Conservation (phyloP, 1,140 invertebrate genomes). For the Drosophila insularis region DNA sequence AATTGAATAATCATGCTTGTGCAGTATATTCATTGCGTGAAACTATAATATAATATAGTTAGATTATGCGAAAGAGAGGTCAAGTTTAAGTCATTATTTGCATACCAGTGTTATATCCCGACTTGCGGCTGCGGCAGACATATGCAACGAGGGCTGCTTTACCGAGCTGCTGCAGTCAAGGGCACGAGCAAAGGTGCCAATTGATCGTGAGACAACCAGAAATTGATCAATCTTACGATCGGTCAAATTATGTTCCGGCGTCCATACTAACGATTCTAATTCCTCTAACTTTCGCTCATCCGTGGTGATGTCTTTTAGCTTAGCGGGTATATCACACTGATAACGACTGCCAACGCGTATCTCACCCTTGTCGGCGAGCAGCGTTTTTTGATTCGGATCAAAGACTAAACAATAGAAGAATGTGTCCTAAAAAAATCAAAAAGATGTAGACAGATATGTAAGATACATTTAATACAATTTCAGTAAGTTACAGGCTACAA, state of each 20-base stretch:
- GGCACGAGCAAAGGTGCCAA: conserved; percentile 99
- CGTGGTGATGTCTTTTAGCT: conserved; percentile 89
- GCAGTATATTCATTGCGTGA: conserved; percentile 98
- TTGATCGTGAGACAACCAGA: conserved; percentile 97
- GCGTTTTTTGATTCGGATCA: conserved; percentile 98
- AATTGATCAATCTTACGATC: conserved; percentile 99
- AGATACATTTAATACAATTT: not conserved
- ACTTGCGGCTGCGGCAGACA: conserved; percentile 99
- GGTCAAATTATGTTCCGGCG: conserved; percentile 93
- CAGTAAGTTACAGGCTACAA: not conserved
- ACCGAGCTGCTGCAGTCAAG: conserved; percentile 98
- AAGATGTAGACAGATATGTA: conserved; percentile 54
- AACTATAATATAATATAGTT: conserved; percentile 85
- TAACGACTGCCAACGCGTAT: conserved; percentile 95
- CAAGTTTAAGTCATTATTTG: conserved; percentile 18
- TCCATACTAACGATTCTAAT: conserved; percentile 96
- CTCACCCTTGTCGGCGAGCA: conserved; percentile 99
- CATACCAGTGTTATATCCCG: conserved; percentile 97
- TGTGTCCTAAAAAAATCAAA: conserved; percentile 89
- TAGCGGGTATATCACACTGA: conserved; percentile 94
- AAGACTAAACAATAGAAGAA: conserved; percentile 99
- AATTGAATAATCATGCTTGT: conserved; percentile 96
- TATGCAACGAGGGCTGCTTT: conserved; percentile 98
- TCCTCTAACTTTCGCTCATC: conserved; percentile 90
- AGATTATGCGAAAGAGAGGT: not conserved